phyloP scores from a whole-genome alignment of 2,797 vertebrate genomes.

The Typhlichthys eigenmanni region DNA sequence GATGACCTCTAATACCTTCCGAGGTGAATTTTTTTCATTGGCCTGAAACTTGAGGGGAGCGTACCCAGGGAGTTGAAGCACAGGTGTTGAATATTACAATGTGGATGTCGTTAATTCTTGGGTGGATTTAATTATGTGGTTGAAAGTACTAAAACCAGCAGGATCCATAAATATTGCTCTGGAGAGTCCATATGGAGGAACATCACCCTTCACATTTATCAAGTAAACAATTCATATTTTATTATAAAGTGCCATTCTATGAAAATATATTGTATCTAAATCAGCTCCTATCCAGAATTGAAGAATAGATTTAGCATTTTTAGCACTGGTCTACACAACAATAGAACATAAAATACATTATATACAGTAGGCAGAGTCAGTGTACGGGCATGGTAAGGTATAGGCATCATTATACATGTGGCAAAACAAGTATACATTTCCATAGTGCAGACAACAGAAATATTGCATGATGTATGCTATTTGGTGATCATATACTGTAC shows the following conservation, averaged over 20 bases:
- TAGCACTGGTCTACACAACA: not conserved
- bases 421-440: conserved; percentile 7
- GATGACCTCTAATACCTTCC: conserved; percentile 77
- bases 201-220: conserved; percentile 24
- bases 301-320: conserved; percentile 24
- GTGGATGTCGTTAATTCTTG: conserved; percentile 69
- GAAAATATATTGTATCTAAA: conserved; percentile 23
- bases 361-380: no score
- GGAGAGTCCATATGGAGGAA: conserved; percentile 42
- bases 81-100: conserved; percentile 77
- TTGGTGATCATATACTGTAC: not conserved
- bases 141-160: conserved; percentile 60
- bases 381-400: no score
- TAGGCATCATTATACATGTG: conserved; percentile 9
- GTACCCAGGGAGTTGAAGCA: conserved; percentile 52
- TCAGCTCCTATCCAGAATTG: conserved; percentile 34
- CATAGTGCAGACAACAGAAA: conserved; percentile 17
- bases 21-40: conserved; percentile 68
- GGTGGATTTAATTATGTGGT: conserved; percentile 59
- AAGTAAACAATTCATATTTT: conserved; percentile 61
- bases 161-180: conserved; percentile 35
- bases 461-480: not conserved
- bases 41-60: conserved; percentile 61
- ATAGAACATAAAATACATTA: no score
- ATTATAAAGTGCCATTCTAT: conserved; percentile 19